phyloP scores from a whole-genome alignment of 1,140 invertebrate species.

The Procambarus virginalis region DNA sequence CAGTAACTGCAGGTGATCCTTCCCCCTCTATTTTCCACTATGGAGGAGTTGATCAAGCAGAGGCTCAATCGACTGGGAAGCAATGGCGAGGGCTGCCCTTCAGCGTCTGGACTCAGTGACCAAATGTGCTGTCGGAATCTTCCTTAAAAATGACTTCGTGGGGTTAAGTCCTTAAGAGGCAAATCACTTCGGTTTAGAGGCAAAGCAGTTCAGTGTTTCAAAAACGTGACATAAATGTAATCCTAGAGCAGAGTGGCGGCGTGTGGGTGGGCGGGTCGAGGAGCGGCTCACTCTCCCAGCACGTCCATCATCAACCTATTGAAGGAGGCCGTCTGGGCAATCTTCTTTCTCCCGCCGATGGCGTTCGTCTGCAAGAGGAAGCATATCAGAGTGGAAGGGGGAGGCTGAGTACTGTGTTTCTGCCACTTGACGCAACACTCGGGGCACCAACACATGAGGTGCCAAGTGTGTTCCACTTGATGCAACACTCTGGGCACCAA shows the following conservation, averaged over 20 bases:
- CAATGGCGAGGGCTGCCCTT: not conserved
- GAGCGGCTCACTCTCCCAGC: slow-evolving; percentile 80
- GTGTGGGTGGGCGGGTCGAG: not conserved
- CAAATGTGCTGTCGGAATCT: not conserved
- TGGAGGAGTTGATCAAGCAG: not conserved
- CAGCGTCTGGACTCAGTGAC: not conserved
- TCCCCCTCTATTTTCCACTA: slow-evolving; percentile 2
- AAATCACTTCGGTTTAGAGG: slow-evolving; percentile 3
- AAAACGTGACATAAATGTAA: not conserved
- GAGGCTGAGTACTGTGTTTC: not conserved
- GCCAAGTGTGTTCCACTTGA: too few relatives aligned
- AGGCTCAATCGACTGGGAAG: not conserved
- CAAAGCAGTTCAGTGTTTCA: slow-evolving; percentile 12
- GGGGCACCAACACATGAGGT: too few relatives aligned
- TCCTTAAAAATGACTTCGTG: not conserved
- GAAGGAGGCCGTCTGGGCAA: slow-evolving; percentile 91
- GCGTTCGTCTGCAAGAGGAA: slow-evolving; percentile 61
- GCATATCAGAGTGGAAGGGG: not conserved
- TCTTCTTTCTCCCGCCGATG: slow-evolving; percentile 63
- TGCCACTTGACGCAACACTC: not conserved
- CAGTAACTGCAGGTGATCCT: slow-evolving; percentile 27
- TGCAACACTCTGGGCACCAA: too few relatives aligned
- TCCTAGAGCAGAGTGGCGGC: not conserved
- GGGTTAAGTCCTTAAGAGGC: not conserved
- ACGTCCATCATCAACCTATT: slow-evolving; percentile 93